Conservation (phyloP, 2,797 vertebrate species). For the Stomatorhinus walkeri region DNA sequence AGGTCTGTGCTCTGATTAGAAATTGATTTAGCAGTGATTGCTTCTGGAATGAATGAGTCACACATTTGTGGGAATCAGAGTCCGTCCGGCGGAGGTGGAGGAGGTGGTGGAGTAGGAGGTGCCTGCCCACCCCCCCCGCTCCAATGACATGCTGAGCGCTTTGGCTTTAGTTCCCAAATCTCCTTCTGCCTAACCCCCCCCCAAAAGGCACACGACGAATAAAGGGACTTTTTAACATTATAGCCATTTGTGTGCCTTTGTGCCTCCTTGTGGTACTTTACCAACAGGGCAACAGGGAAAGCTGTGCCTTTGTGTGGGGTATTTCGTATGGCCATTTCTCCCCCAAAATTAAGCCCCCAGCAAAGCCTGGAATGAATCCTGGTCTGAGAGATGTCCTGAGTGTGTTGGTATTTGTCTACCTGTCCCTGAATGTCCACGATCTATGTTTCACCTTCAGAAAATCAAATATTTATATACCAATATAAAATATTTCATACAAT, state of each 20-base stretch:
- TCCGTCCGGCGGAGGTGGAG: slow-evolving; percentile 30
- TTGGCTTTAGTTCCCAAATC: slow-evolving; percentile 28
- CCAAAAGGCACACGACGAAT: not conserved
- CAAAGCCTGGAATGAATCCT: not conserved
- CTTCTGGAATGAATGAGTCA: slow-evolving; percentile 55
- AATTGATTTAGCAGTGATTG: slow-evolving; percentile 53
- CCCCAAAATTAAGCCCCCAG: not conserved
- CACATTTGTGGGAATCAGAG: slow-evolving; percentile 53
- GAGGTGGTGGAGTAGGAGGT: slow-evolving; percentile 30
- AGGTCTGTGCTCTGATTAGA: slow-evolving; percentile 43
- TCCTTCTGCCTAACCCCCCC: not conserved
- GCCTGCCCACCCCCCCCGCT: slow-evolving; percentile 44
- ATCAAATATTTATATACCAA: not conserved
- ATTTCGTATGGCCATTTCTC: not conserved
- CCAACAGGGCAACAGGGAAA: not conserved
- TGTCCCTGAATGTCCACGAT: not conserved
- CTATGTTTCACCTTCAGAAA: not conserved
- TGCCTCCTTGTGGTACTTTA: not conserved
- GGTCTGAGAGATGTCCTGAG: not conserved
- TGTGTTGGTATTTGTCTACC: not conserved
- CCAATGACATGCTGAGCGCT: slow-evolving; percentile 38
- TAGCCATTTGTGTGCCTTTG: not conserved
- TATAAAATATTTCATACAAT: not conserved
- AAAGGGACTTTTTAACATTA: not conserved
- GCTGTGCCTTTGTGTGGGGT: not conserved